These are phyloP conservation scores for Plagodis pulveraria DNA, from an alignment of 2,888 invertebrate genomes.

Conservation along the genomic window DNA sequence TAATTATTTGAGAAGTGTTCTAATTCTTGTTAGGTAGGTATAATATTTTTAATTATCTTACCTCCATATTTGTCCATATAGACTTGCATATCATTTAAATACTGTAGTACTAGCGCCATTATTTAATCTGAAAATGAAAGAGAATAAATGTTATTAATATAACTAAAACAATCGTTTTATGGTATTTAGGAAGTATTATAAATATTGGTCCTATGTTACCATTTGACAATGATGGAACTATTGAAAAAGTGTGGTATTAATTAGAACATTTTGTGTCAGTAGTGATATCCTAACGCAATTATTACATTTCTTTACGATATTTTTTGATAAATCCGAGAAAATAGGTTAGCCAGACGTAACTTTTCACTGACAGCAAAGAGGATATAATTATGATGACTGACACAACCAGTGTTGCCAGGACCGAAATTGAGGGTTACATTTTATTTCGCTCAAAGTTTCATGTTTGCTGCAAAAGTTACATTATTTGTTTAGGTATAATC, in stretches of 20 bases:
- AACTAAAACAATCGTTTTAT: constrained; percentile 47
- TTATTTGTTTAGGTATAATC: too few species aligned
- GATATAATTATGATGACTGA: not conserved
- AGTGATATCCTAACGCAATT: not conserved
- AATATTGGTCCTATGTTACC: not conserved
- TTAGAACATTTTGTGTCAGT: constrained; percentile 12
- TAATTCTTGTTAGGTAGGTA: too few species aligned
- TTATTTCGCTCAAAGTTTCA: too few species aligned
- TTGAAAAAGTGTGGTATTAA: constrained; percentile 1
- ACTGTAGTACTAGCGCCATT: constrained; percentile 93
- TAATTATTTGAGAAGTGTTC: too few species aligned
- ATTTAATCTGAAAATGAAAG: constrained; percentile 45
- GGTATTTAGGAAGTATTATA: constrained; percentile 33
- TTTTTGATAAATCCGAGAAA: constrained; percentile 27
- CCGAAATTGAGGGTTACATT: too few species aligned
- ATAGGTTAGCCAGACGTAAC: constrained; percentile 47
- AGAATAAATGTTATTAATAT: constrained; percentile 16
- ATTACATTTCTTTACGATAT: constrained; percentile 19
- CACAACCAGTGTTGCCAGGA: not conserved
- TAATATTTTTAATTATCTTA: constrained; percentile 68
- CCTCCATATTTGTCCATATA: constrained; percentile 94
- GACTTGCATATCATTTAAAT: constrained; percentile 91
- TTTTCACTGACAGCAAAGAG: constrained; percentile 8
- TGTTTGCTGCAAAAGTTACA: too few species aligned
- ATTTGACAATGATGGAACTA: constrained; percentile 2